A percentile compares a stretch with the other conserved stretches of the same genome.
phyloP scores from a whole-genome alignment of 92 coral and sea anemone species.

The Parazoanthus darwini region DNA sequence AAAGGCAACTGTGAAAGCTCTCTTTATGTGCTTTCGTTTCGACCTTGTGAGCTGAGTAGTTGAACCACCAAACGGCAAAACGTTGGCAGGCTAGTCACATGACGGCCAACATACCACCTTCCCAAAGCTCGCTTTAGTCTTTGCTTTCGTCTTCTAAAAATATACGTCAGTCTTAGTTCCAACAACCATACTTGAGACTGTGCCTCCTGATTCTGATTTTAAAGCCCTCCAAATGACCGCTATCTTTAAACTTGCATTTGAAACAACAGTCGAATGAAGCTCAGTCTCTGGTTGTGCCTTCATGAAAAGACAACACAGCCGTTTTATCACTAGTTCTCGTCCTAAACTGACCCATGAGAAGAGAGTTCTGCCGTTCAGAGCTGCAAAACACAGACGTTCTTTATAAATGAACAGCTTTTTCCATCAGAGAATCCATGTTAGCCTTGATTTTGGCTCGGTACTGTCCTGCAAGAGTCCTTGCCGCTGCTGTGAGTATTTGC shows the following conservation, averaged over 20 bases:
- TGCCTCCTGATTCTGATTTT: too few relatives aligned
- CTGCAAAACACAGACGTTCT: not conserved
- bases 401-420: conserved; percentile 84
- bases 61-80: too few relatives aligned
- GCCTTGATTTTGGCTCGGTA: conserved; percentile 73
- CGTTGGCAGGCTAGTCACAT: too few relatives aligned
- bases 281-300: not conserved
- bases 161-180: too few relatives aligned
- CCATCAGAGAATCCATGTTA: conserved; percentile 82
- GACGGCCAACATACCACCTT: too few relatives aligned
- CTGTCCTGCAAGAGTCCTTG: conserved; percentile 91
- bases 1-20: not conserved
- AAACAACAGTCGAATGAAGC: not conserved
- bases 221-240: not conserved
- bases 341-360: not conserved
- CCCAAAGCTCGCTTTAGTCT: too few relatives aligned
- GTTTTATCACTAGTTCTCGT: not conserved
- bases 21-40: too few relatives aligned
- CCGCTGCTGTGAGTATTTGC: conserved; percentile 87
- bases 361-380: not conserved
- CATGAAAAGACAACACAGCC: not conserved
- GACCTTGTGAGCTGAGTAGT: too few relatives aligned
- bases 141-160: too few relatives aligned
- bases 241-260: too few relatives aligned
- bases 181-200: too few relatives aligned